Percentiles rank a stretch among this genome's conserved stretches.
These are phyloP conservation scores for Megaustenia siamemsis DNA, from an alignment of 2,888 invertebrate genomes.

Conservation along the genomic window DNA sequence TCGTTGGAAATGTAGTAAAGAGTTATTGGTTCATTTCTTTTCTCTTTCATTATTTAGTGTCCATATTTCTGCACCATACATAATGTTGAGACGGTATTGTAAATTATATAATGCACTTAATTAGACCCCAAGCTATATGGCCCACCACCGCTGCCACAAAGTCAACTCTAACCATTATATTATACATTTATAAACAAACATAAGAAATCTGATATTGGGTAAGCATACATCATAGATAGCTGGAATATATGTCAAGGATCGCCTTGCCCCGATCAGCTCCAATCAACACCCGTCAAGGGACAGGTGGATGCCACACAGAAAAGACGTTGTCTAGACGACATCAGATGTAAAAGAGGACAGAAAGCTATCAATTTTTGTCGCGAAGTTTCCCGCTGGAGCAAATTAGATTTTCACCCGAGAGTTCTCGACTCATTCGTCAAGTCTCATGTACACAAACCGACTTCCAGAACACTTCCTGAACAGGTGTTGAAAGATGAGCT, in stretches of 20 bases:
- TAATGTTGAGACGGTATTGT: no score
- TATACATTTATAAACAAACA: not conserved
- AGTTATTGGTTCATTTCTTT: no score
- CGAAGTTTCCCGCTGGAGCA: constrained; percentile 8
- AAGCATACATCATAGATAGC: not conserved
- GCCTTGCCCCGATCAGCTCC: not conserved
- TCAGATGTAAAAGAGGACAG: constrained; percentile 10
- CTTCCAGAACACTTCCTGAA: constrained; percentile 29
- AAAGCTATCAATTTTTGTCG: constrained; percentile 32
- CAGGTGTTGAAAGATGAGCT: constrained; percentile 44
- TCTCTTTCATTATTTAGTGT: no score
- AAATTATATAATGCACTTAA: no score
- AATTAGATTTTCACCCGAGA: constrained; percentile 37
- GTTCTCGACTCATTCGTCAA: constrained; percentile 36
- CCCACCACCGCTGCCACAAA: no score
- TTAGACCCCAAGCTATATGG: no score
- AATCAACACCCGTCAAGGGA: constrained; percentile 27
- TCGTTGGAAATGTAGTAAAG: no score
- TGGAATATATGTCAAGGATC: not conserved
- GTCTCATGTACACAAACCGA: constrained; percentile 44
- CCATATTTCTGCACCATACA: no score
- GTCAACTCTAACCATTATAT: no score
- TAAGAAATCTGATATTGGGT: not conserved
- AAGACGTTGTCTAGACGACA: constrained; percentile 32
- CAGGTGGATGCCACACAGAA: constrained; percentile 41